A percentile compares a stretch with the other conserved stretches of the same genome.
phyloP scores from a whole-genome alignment of 2,888 invertebrate genomes.

The Aporophyla nigra region DNA sequence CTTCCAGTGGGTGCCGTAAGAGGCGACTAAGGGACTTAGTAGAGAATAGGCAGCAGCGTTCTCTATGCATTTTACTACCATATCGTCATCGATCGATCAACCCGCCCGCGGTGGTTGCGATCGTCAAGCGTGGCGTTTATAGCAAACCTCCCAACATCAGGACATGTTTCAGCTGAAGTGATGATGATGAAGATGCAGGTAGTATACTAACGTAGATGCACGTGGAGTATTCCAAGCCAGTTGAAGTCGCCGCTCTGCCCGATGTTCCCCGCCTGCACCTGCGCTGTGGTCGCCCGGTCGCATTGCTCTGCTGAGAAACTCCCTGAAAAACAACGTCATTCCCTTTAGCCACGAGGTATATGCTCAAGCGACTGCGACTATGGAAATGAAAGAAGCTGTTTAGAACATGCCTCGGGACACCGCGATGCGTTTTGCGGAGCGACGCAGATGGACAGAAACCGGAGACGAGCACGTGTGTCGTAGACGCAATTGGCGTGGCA shows the following conservation, averaged over 20 bases:
- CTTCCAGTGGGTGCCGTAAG: too few species aligned
- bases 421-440: not conserved
- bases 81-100: too few species aligned
- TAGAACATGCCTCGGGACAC: too few species aligned
- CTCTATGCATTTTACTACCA: too few species aligned
- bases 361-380: too few species aligned
- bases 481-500: not conserved
- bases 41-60: too few species aligned
- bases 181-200: not conserved
- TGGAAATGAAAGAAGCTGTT: too few species aligned
- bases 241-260: constrained; percentile 71
- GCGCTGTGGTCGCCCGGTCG: constrained; percentile 38
- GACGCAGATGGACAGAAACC: not conserved
- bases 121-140: too few species aligned
- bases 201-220: constrained; percentile 75
- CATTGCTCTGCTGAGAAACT: constrained; percentile 8
- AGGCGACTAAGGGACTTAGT: too few species aligned
- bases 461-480: not conserved
- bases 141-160: too few species aligned
- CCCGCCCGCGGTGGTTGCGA: too few species aligned
- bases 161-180: too few species aligned
- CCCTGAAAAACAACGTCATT: constrained; percentile 6
- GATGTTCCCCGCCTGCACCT: constrained; percentile 62
- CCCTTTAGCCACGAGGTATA: not conserved
- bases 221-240: constrained; percentile 79